Evolutionary conservation across 2,888 invertebrate genomes (phyloP), one percentile per base, ranked within the genome.

Genomic region (Andrena hattorfiana): DNA sequence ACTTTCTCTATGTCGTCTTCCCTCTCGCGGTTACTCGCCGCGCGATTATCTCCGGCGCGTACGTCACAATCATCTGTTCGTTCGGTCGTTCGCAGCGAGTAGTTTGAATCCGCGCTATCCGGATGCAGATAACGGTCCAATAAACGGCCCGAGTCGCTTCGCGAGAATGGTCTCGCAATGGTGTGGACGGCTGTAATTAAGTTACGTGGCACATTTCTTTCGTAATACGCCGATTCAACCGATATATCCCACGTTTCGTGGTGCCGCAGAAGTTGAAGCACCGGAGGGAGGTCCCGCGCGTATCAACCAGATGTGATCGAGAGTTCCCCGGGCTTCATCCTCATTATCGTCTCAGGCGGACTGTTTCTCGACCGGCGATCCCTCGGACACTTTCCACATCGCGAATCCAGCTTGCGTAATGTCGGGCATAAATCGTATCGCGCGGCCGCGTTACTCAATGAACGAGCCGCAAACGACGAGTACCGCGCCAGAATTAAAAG

Each of bases 1-100:
- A 63, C 71, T 81, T 83, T 83, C 81, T 77, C 77, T n/a, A 71
- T 20, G 74, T 51, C 74, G 42, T 70, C 66, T 49, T 69, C 68
- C 59, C 51, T 69, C 81, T 54, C 32, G 35, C 70, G 23, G 56
- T 56, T 56, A 26, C n/a, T 10, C n/a, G 48, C 71, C 56, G 63
- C 60, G 42, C 64, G 59, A 56, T 72, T 76, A 72, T 81, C 81
- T 63, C 48, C 20, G 48, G 35, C 16, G 28, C 48, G 48, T n/a
- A 23, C 68, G 73, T 73, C 63, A 71, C 69, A 68, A 71, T 63
- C 49, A 70, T 70, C 74, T 16, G 56, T 75, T 71, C 62, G 67
- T 73, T 62, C 70, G 59, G 81, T 26, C 49, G 42, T 69, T 71
- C 16, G 56, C 32, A 16, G 30, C n/a, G n/a, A 10, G 49, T 63